Percentiles rank a stretch among this genome's conserved stretches.
These are phyloP conservation scores for Littorina saxatilis DNA, from an alignment of 1,140 invertebrate genomes.

Conservation along the genomic window DNA sequence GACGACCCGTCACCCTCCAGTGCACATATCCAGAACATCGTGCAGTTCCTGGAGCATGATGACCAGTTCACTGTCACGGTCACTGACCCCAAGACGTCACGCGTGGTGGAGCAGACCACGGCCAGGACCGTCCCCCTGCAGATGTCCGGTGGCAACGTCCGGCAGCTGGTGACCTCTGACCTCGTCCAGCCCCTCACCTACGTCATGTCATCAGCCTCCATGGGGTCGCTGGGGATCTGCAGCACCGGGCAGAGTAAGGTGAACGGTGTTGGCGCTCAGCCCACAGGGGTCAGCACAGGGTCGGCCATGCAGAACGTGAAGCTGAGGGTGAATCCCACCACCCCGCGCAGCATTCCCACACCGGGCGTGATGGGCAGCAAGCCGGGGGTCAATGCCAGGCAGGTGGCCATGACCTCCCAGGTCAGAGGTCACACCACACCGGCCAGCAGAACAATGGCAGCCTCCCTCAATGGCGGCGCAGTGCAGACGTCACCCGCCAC, in stretches of 20 bases:
- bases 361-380: neutral
- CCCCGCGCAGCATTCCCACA: neutral
- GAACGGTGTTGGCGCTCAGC: neutral
- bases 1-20: neutral
- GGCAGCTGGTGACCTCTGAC: too few relatives aligned
- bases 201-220: neutral
- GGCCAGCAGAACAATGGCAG: neutral
- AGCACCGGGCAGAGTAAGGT: neutral
- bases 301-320: neutral
- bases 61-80: neutral
- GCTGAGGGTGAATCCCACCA: neutral
- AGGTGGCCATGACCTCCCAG: too few relatives aligned
- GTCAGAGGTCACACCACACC: neutral
- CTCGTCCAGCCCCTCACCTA: neutral
- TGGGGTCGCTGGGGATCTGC: neutral
- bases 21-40: neutral
- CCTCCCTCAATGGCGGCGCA: neutral
- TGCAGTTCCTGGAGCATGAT: slow-evolving; percentile 11
- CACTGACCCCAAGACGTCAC: neutral
- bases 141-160: neutral
- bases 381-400: too few relatives aligned
- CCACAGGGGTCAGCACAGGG: neutral
- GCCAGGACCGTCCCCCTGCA: neutral
- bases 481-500: neutral
- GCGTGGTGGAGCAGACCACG: too few relatives aligned